Evolutionary conservation across 2,888 invertebrate species (phyloP).

Genomic region (Amblyjoppa proteus): DNA sequence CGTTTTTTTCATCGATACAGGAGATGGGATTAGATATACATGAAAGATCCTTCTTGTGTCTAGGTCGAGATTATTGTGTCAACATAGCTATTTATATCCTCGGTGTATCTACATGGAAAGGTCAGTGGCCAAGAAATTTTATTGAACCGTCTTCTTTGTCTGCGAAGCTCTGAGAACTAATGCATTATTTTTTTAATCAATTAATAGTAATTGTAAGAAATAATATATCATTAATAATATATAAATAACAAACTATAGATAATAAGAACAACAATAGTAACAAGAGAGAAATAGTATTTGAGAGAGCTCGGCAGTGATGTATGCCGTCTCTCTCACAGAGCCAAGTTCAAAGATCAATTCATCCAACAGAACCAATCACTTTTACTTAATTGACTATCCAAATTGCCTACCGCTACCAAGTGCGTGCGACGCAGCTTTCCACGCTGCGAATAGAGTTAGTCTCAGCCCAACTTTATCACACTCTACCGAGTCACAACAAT

Average conservation of each 20-base stretch:
- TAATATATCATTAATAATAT: too few species aligned
- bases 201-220: too few species aligned
- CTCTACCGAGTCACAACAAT: not conserved
- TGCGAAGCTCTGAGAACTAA: not conserved
- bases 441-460: not conserved
- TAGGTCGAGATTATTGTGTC: constrained; percentile 69
- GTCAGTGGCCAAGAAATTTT: constrained; percentile 36
- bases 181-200: too few species aligned
- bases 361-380: constrained; percentile 26
- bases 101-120: constrained; percentile 26
- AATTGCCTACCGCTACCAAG: not conserved
- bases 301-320: not conserved
- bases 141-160: not conserved
- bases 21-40: constrained; percentile 10
- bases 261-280: not conserved
- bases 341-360: constrained; percentile 29
- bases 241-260: too few species aligned
- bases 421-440: not conserved
- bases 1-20: not conserved
- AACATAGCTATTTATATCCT: constrained; percentile 69
- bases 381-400: constrained; percentile 22
- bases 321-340: not conserved
- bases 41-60: constrained; percentile 40
- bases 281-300: not conserved
- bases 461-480: not conserved